Evolutionary conservation across 2,888 invertebrate species (phyloP).

Genomic region (Conchocele bisecta): DNA sequence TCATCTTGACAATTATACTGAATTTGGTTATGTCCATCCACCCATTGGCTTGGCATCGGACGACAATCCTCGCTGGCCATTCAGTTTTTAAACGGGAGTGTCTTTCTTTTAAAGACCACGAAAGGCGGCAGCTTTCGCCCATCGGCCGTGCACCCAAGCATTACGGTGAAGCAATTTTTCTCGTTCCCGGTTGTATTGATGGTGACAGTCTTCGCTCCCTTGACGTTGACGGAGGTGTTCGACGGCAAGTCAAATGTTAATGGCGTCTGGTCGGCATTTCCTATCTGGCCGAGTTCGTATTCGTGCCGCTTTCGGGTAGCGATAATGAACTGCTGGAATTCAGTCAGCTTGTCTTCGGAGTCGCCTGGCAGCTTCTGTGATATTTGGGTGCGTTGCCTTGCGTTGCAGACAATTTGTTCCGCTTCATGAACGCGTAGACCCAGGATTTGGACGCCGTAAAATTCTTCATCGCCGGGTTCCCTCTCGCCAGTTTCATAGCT

Average conservation of each 20-base stretch:
- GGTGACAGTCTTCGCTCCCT: slow-evolving; percentile 9
- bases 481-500: neutral
- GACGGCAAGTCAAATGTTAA: slow-evolving; percentile 35
- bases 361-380: slow-evolving; percentile 24
- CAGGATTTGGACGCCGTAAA: slow-evolving; percentile 12
- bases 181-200: slow-evolving; percentile 36
- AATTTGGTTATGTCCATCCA: too few relatives aligned
- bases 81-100: slow-evolving; percentile 11
- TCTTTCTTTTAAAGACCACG: slow-evolving; percentile 27
- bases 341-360: slow-evolving; percentile 22
- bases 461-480: neutral
- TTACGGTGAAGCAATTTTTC: slow-evolving; percentile 26
- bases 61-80: slow-evolving; percentile 11
- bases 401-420: slow-evolving; percentile 20
- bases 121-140: slow-evolving; percentile 34
- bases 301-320: neutral
- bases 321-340: slow-evolving; percentile 10
- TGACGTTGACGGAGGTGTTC: slow-evolving; percentile 5
- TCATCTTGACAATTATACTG: too few relatives aligned
- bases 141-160: slow-evolving; percentile 27
- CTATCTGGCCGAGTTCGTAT: slow-evolving; percentile 16
- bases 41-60: slow-evolving; percentile 16
- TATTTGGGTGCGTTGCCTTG: slow-evolving; percentile 22
- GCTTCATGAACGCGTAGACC: slow-evolving; percentile 1
- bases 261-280: slow-evolving; percentile 41